A percentile compares a stretch with the other conserved stretches of the same genome.
Conservation (phyloP, 2,797 vertebrate genomes). For the Cyprinodon diabolis region DNA sequence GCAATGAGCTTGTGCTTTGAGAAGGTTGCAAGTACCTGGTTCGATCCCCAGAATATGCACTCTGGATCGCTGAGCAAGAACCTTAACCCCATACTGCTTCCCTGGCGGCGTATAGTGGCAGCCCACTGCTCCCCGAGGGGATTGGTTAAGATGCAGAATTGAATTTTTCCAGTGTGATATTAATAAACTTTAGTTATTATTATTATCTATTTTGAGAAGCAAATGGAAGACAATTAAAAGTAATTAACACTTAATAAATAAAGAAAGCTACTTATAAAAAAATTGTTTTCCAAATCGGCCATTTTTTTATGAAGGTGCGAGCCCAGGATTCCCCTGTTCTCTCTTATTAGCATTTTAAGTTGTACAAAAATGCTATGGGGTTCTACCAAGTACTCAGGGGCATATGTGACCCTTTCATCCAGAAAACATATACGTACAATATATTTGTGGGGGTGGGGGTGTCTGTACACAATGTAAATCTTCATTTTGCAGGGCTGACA, state of each 20-base stretch:
- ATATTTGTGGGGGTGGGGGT: no score
- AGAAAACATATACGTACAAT: no score
- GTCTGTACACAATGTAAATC: slow-evolving; percentile 7
- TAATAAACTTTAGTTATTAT: no score
- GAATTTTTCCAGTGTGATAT: no score
- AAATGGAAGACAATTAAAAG: slow-evolving; percentile 19
- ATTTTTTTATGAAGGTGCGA: slow-evolving; percentile 24
- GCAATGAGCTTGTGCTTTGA: no score
- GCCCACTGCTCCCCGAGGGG: no score
- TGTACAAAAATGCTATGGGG: slow-evolving; percentile 31
- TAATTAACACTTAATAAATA: slow-evolving; percentile 4
- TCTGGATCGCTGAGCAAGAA: no score
- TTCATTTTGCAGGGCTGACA: slow-evolving; percentile 13
- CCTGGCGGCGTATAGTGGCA: no score
- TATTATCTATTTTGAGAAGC: slow-evolving; percentile 25
- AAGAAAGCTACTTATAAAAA: slow-evolving; percentile 23
- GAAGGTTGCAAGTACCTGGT: no score
- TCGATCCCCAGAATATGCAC: no score
- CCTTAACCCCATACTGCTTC: no score
- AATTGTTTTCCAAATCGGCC: slow-evolving; percentile 12
- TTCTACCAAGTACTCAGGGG: slow-evolving; percentile 17
- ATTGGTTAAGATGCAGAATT: not conserved
- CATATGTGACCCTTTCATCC: not conserved
- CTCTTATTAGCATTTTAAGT: slow-evolving; percentile 25
- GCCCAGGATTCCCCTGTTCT: not conserved